Conservation (phyloP, 1,140 invertebrate species). For the Myzus persicae region DNA sequence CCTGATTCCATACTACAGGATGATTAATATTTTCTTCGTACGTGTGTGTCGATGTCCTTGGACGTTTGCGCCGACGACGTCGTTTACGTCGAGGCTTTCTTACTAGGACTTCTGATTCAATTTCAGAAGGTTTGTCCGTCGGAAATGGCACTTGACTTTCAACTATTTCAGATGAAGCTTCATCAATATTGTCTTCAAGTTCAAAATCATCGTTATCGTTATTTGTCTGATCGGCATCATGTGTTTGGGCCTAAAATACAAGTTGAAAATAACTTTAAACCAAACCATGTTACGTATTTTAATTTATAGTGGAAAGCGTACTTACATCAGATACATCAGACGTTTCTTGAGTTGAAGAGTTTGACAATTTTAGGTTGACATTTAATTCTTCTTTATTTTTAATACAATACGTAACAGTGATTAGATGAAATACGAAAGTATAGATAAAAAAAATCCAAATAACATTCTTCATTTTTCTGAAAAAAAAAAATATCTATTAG, state of each 20-base stretch:
- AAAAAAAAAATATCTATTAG: neutral
- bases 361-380: neutral
- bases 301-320: neutral
- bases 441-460: slow-evolving; percentile 18
- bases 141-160: slow-evolving; percentile 54
- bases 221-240: neutral
- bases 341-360: neutral
- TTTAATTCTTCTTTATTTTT: slow-evolving; percentile 19
- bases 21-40: slow-evolving; percentile 31
- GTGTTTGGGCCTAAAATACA: neutral
- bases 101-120: slow-evolving; percentile 44
- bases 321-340: slow-evolving; percentile 36
- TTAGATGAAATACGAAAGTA: neutral
- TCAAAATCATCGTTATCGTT: slow-evolving; percentile 56
- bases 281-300: neutral
- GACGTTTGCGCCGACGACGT: slow-evolving; percentile 60
- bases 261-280: neutral
- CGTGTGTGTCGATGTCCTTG: slow-evolving; percentile 59
- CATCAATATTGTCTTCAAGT: slow-evolving; percentile 57
- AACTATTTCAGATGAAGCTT: slow-evolving; percentile 45
- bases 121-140: slow-evolving; percentile 15
- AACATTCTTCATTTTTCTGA: slow-evolving; percentile 45
- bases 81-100: slow-evolving; percentile 59
- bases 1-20: slow-evolving; percentile 54
- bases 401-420: neutral